Percentiles rank a stretch among this genome's conserved stretches.
phyloP scores from a whole-genome alignment of 2,797 vertebrate species.

The Megalops cyprinoides region DNA sequence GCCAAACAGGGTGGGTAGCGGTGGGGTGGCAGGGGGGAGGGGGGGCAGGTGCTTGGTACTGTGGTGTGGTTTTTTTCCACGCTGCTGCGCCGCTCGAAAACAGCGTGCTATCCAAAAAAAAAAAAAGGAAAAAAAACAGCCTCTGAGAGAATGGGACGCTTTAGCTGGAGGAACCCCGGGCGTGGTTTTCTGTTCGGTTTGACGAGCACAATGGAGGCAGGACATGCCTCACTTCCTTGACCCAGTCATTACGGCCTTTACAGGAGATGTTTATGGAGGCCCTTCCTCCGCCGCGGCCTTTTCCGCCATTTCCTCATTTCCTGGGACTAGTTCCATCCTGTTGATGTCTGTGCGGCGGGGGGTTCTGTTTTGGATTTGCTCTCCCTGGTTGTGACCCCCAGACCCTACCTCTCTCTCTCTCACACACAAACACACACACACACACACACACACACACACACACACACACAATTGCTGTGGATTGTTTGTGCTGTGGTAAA shows the following conservation, averaged over 20 bases:
- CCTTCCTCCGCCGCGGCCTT: conserved; percentile 74
- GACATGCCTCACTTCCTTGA: conserved; percentile 79
- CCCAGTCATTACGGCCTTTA: conserved; percentile 59
- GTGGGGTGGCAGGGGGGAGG: too few relatives aligned
- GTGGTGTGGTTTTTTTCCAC: conserved; percentile 48
- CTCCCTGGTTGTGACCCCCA: conserved; percentile 22
- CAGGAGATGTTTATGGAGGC: conserved; percentile 68
- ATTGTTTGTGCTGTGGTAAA: neutral
- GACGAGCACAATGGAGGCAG: conserved; percentile 76
- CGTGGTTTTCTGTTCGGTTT: conserved; percentile 57
- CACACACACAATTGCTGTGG: neutral
- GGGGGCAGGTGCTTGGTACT: conserved; percentile 24
- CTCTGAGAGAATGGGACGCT: conserved; percentile 42
- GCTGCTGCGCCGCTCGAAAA: conserved; percentile 55
- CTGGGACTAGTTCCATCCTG: conserved; percentile 72
- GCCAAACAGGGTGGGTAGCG: conserved; percentile 26
- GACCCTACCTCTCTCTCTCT: neutral
- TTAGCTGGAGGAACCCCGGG: conserved; percentile 62
- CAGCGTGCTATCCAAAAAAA: conserved; percentile 53
- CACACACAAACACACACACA: conserved; percentile 1
- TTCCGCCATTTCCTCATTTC: conserved; percentile 70
- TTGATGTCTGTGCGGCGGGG: conserved; percentile 55
- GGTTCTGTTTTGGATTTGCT: conserved; percentile 37
- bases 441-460: neutral
- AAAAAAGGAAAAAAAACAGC: conserved; percentile 61